A percentile compares a stretch with the other conserved stretches of the same genome.
Evolutionary conservation across 2,888 invertebrate species (phyloP).

Genomic region (Parnassius mnemosyne): DNA sequence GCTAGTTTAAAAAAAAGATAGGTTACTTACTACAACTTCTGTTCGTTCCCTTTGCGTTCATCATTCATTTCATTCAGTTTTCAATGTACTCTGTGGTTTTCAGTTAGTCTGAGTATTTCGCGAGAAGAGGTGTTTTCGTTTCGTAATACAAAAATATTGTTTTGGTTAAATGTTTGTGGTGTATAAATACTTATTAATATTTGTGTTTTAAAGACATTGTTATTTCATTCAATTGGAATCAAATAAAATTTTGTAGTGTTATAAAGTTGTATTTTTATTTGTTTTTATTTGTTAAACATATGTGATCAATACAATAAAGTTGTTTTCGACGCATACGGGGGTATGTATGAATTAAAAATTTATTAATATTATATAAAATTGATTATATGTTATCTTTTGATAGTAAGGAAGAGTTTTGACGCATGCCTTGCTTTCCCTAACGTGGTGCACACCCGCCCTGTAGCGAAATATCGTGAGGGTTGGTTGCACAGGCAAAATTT

Average conservation of each 20-base stretch:
- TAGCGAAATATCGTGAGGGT: constrained; percentile 64
- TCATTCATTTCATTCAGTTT: constrained; percentile 29
- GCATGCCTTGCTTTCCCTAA: constrained; percentile 45
- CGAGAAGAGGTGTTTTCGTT: constrained; percentile 34
- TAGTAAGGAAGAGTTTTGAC: constrained; percentile 21
- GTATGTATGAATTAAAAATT: constrained; percentile 68
- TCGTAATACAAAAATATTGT: constrained; percentile 10
- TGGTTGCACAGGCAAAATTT: constrained; percentile 49
- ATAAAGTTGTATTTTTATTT: constrained; percentile 30
- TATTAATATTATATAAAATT: constrained; percentile 29
- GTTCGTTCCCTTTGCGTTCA: constrained; percentile 32
- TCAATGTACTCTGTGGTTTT: too few species aligned
- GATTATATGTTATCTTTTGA: constrained; percentile 31
- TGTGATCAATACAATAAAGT: constrained; percentile 66
- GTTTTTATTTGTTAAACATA: constrained; percentile 56
- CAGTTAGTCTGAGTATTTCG: constrained; percentile 44
- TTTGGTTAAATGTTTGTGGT: constrained; percentile 12
- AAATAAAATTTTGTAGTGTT: constrained; percentile 6
- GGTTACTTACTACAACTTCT: constrained; percentile 21
- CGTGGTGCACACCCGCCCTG: constrained; percentile 37
- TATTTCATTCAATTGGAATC: background rate
- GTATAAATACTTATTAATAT: constrained; percentile 15
- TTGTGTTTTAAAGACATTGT: constrained; percentile 20
- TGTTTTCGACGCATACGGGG: constrained; percentile 50
- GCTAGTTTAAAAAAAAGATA: background rate